A percentile compares a stretch with the other conserved stretches of the same genome.
Evolutionary conservation across 2,888 invertebrate genomes (phyloP).

Genomic region (Petrolisthes cinctipes): DNA sequence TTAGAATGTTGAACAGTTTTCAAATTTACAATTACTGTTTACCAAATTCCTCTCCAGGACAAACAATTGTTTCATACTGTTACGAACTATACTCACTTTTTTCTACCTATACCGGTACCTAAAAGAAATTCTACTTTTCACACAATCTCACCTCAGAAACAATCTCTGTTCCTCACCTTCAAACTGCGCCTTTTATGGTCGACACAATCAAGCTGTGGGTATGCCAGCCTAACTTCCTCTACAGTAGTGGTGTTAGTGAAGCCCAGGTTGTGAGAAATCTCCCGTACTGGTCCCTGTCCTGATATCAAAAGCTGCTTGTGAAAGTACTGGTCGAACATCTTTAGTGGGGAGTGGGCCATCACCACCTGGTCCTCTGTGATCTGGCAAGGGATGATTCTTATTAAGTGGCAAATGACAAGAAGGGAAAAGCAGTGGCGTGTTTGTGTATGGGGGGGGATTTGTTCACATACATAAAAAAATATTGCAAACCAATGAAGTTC

Average conservation of each 20-base stretch:
- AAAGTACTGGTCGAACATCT: constrained; percentile 75
- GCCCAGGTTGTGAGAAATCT: constrained; percentile 76
- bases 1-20: background rate
- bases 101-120: too few species aligned
- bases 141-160: too few species aligned
- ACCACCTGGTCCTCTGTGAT: constrained; percentile 74
- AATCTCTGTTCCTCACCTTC: constrained; percentile 65
- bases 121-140: too few species aligned
- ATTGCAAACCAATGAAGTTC: background rate
- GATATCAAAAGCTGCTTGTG: constrained; percentile 76
- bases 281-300: constrained; percentile 70
- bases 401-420: constrained; percentile 71
- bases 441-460: background rate
- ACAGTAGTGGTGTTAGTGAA: constrained; percentile 75
- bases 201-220: constrained; percentile 76
- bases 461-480: background rate
- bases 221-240: constrained; percentile 74
- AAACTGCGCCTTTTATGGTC: constrained; percentile 70
- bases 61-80: too few species aligned
- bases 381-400: constrained; percentile 3
- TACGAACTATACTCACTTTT: too few species aligned
- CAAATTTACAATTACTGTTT: background rate
- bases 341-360: constrained; percentile 77
- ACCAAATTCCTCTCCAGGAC: too few species aligned
- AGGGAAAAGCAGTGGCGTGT: background rate